phyloP scores from a whole-genome alignment of 2,797 vertebrate species.

The Leuciscus waleckii region DNA sequence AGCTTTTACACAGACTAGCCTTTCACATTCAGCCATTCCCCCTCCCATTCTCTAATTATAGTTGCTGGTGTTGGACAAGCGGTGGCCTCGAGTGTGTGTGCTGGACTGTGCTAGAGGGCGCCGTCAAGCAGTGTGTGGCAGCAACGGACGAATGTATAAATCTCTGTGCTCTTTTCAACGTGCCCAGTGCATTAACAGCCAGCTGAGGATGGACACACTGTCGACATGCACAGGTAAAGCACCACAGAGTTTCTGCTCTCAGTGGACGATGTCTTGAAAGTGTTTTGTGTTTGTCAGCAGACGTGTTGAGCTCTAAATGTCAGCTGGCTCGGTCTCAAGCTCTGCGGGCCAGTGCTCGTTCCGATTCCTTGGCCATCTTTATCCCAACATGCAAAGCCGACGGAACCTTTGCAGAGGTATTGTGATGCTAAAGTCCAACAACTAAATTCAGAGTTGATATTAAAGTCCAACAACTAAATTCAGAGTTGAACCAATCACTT shows the following conservation, averaged over 20 bases:
- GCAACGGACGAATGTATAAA: constrained; percentile 70
- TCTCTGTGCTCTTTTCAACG: constrained; percentile 72
- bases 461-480: neutral
- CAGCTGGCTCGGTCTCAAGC: constrained; percentile 69
- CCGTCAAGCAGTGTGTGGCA: constrained; percentile 68
- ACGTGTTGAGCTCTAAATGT: constrained; percentile 68
- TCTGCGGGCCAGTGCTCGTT: constrained; percentile 58
- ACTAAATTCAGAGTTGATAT: neutral
- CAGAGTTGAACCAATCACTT: too few species aligned
- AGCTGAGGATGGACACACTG: constrained; percentile 58
- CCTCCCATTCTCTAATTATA: constrained; percentile 48
- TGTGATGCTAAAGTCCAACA: neutral
- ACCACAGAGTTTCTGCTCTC: neutral
- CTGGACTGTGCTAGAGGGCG: constrained; percentile 71
- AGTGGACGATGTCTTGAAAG: neutral
- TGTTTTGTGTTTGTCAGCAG: constrained; percentile 54
- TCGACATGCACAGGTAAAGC: constrained; percentile 63
- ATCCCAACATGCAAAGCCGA: constrained; percentile 69
- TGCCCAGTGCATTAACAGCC: constrained; percentile 69
- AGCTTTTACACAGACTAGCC: constrained; percentile 12
- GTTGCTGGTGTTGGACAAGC: constrained; percentile 71
- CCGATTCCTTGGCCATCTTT: constrained; percentile 56
- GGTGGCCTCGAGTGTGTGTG: constrained; percentile 65
- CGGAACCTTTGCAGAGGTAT: constrained; percentile 69
- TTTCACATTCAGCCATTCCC: constrained; percentile 5